phyloP scores from a whole-genome alignment of 2,888 invertebrate species.

The Camptogramma bilineatum region DNA sequence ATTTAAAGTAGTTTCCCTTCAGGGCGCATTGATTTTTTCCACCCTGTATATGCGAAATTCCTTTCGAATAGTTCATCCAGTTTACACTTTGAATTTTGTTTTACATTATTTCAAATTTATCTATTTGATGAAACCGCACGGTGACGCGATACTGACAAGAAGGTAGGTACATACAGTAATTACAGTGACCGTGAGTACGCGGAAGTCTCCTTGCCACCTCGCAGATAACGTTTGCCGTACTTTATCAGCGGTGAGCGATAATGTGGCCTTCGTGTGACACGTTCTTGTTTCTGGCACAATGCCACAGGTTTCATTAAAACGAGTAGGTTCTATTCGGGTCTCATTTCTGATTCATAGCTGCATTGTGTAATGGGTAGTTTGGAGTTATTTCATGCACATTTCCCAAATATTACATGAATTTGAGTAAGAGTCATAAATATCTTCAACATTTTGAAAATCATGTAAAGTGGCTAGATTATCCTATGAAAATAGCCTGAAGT shows the following conservation, averaged over 20 bases:
- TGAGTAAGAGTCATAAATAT: too few relatives aligned
- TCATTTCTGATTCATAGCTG: neutral
- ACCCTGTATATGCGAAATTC: too few relatives aligned
- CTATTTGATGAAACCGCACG: slow-evolving; percentile 34
- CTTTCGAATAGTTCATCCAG: neutral
- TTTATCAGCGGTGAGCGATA: slow-evolving; percentile 72
- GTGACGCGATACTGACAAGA: slow-evolving; percentile 55
- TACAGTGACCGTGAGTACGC: slow-evolving; percentile 72
- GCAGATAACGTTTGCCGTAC: slow-evolving; percentile 77
- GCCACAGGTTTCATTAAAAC: slow-evolving; percentile 15
- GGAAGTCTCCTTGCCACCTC: slow-evolving; percentile 73
- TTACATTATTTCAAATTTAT: slow-evolving; percentile 25
- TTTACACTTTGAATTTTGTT: neutral
- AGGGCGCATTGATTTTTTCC: too few relatives aligned
- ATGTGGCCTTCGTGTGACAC: slow-evolving; percentile 65
- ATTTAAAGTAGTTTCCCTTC: too few relatives aligned
- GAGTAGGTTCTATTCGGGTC: slow-evolving; percentile 1
- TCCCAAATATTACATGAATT: too few relatives aligned
- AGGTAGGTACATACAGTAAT: slow-evolving; percentile 43
- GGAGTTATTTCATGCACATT: too few relatives aligned
- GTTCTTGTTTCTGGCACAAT: slow-evolving; percentile 42
- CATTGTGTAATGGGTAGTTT: neutral
- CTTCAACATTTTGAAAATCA: too few relatives aligned
- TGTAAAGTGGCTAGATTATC: too few relatives aligned
- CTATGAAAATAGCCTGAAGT: too few relatives aligned